Conservation (phyloP, 2,113 vertebrate species). For the Ranitomeya imitator region DNA sequence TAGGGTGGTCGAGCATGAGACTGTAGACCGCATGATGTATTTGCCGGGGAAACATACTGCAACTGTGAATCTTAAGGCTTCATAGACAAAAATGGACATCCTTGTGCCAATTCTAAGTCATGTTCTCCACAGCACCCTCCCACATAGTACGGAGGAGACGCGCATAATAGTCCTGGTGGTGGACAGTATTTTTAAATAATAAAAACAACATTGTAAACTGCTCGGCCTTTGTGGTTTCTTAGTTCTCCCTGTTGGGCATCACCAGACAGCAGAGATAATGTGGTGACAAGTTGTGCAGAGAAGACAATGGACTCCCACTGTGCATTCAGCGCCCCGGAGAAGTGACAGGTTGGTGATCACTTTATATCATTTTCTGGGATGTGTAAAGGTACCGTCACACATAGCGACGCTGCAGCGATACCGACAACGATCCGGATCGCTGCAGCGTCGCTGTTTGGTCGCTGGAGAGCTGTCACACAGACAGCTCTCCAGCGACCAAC, state of each 20-base stretch:
- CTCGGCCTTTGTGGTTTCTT: slow-evolving; percentile 6
- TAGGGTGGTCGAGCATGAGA: slow-evolving; percentile 52
- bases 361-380: too few species aligned
- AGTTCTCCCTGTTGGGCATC: not conserved
- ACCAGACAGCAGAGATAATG: too few species aligned
- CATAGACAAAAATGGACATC: slow-evolving; percentile 26
- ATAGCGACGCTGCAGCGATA: too few species aligned
- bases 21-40: slow-evolving; percentile 45
- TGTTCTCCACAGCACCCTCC: slow-evolving; percentile 17
- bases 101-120: slow-evolving; percentile 51
- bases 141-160: slow-evolving; percentile 10
- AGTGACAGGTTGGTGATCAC: too few species aligned
- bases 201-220: slow-evolving; percentile 27
- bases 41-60: slow-evolving; percentile 42
- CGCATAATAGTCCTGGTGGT: slow-evolving; percentile 28
- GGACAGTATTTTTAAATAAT: slow-evolving; percentile 54
- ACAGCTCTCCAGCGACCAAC: too few species aligned
- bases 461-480: too few species aligned
- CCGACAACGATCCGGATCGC: too few species aligned
- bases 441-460: too few species aligned
- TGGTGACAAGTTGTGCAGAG: too few species aligned
- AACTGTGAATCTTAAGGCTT: slow-evolving; percentile 55
- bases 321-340: too few species aligned
- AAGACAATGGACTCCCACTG: too few species aligned
- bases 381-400: too few species aligned